phyloP scores from a whole-genome alignment of 2,888 invertebrate species.

The Leptopilina syphax region DNA sequence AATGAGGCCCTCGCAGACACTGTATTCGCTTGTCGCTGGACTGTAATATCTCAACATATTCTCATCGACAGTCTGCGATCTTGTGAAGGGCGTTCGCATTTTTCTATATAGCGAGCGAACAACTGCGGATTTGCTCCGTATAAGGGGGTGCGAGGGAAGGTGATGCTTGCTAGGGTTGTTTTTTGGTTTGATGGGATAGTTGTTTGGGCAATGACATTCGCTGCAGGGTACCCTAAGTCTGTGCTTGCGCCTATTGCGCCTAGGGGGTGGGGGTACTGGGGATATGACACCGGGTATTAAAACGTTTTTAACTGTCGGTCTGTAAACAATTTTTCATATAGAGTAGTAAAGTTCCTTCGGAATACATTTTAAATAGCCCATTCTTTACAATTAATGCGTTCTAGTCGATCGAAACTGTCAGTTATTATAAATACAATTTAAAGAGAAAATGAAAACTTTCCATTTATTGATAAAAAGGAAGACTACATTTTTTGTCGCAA shows the following conservation, averaged over 20 bases:
- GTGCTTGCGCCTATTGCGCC: constrained; percentile 77
- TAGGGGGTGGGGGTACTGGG: constrained; percentile 75
- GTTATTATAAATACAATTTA: not conserved
- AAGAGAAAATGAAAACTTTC: not conserved
- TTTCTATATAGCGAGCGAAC: constrained; percentile 76
- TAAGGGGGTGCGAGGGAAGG: constrained; percentile 69
- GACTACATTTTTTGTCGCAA: no score
- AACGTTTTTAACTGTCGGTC: constrained; percentile 77
- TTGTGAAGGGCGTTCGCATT: constrained; percentile 75
- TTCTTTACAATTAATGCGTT: constrained; percentile 53
- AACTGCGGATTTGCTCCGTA: constrained; percentile 77
- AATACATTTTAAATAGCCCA: constrained; percentile 59
- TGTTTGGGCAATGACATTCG: constrained; percentile 74
- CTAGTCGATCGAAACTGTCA: constrained; percentile 34
- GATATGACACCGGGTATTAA: constrained; percentile 76
- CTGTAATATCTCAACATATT: constrained; percentile 72
- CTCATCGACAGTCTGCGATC: constrained; percentile 75
- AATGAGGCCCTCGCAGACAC: constrained; percentile 68
- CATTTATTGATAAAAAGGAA: not conserved
- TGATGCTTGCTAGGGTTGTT: constrained; percentile 66
- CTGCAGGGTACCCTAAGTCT: constrained; percentile 76
- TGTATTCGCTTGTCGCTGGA: constrained; percentile 73
- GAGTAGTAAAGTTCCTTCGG: constrained; percentile 63
- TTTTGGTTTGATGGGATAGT: constrained; percentile 69
- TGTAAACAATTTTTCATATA: constrained; percentile 76